Base-by-base conservation (phyloP, 1,140 invertebrate species). In the Manduca sexta region DNA sequence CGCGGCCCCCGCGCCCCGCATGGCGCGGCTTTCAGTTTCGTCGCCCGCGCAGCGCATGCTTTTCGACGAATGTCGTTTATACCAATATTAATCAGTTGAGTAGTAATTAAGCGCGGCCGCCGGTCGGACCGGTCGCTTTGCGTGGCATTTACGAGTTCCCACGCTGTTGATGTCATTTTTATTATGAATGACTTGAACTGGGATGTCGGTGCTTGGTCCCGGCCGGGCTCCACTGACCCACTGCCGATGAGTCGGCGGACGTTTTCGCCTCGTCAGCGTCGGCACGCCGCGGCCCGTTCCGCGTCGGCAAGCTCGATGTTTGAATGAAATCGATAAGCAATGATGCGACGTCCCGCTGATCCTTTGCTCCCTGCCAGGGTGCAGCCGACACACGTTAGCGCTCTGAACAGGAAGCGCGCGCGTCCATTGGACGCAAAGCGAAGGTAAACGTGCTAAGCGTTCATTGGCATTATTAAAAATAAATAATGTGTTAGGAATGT, bases 81-180 rank as follows among this genome's bases (percentile, higher is more conserved):
- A 62, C 52, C 64, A 66, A 75, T 75, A 75, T 74, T 70, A 74
- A 75, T 76, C 66, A 66, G 56, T 26, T 46, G 50, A 45, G 56
- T 56, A 44, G 60, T 70, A 77, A 80, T 80, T 74, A 81, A 76
- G 72, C 76, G 52, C 62, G n/a, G n/a, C n/a, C n/a, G 64, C 66
- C 63, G 61, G 67, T 71, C 57, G 30, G 62, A 70, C 73, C 67
- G 67, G 74, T 74, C 72, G 60, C 52, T 59, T 59, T 45, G 70
- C 60, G 73, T 71, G 69, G 67, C 69, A 74, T 78, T 83, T 74
- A 66, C 58, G 41, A 51, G 75, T 81, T 84, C 77, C 74, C 80
- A 84, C 77, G 79, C 74, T 64, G 70, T 74, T 81, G 72, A 81
- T 78, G 79, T 79, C 74, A 72, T 74, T 77, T 84, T 74, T 72